Conservation (phyloP, 2,113 vertebrate genomes). For the Cebidichthys violaceus region DNA sequence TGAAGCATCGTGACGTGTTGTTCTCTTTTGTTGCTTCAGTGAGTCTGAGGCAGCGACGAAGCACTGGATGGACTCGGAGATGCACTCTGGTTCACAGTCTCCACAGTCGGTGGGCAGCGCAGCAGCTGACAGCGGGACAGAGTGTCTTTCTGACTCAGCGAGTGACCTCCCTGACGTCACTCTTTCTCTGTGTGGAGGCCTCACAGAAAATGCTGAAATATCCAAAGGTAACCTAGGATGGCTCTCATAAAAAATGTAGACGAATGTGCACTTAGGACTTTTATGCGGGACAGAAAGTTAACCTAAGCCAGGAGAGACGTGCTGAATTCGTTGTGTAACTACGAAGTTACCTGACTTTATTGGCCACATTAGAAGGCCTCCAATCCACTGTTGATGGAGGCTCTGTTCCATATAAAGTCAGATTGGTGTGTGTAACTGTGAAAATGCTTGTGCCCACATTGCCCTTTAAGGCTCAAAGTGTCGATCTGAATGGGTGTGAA, state of each 20-base stretch:
- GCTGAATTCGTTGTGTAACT: not conserved
- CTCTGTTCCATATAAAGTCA: not conserved
- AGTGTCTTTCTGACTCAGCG: conserved; percentile 97
- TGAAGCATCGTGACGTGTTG: not conserved
- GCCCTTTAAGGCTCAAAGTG: not conserved
- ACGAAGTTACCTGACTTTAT: not conserved
- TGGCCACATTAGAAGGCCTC: not conserved
- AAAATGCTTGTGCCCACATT: not conserved
- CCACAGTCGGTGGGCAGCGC: conserved; percentile 96
- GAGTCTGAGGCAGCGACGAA: conserved; percentile 90
- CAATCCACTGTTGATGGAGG: not conserved
- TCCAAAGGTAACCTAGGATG: conserved; percentile 89
- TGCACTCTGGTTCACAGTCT: conserved; percentile 93
- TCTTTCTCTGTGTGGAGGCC: conserved; percentile 96
- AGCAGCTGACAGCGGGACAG: conserved; percentile 96
- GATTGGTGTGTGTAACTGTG: not conserved
- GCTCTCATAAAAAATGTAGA: conserved; percentile 27
- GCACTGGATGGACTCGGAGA: conserved; percentile 93
- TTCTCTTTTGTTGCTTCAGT: conserved; percentile 73
- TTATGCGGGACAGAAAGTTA: not conserved
- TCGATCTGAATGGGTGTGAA: not conserved
- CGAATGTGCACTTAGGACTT: conserved; percentile 20
- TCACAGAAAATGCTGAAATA: conserved; percentile 95
- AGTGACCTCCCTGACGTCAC: conserved; percentile 95
- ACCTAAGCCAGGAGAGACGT: not conserved